Conservation (phyloP, 2,113 vertebrate species). For the Thomomys bottae region DNA sequence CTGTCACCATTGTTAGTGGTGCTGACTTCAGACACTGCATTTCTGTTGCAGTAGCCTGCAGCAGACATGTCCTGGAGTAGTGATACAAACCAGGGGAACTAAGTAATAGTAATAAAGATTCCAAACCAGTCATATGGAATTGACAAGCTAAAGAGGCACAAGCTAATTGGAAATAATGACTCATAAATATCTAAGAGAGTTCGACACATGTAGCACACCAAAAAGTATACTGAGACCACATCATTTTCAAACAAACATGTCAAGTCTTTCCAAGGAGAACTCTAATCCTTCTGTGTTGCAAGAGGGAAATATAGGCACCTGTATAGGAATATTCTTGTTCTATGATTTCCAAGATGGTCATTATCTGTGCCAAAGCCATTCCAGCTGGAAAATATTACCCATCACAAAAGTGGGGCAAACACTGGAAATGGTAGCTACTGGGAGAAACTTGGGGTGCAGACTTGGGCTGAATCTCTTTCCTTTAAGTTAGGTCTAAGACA, state of each 20-base stretch:
- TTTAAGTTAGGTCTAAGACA: not conserved
- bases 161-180: constrained; percentile 16
- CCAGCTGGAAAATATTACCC: constrained; percentile 19
- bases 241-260: constrained; percentile 32
- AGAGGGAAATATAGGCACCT: not conserved
- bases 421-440: not conserved
- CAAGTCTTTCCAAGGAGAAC: constrained; percentile 37
- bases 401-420: not conserved
- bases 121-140: constrained; percentile 7
- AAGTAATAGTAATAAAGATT: constrained; percentile 34
- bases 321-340: constrained; percentile 33
- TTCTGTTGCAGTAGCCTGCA: not conserved
- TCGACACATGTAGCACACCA: not conserved
- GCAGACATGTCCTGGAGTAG: constrained; percentile 35
- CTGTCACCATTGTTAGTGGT: not conserved
- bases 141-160: not conserved
- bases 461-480: not conserved
- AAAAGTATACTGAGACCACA: not conserved
- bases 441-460: not conserved
- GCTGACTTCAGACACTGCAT: constrained; percentile 6
- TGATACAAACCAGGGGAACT: not conserved
- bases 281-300: constrained; percentile 6
- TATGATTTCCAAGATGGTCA: constrained; percentile 28
- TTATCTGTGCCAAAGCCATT: constrained; percentile 13
- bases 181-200: constrained; percentile 28